Evolutionary conservation across 2,113 vertebrate species (phyloP).

Genomic region (Lampris megalopsis): DNA sequence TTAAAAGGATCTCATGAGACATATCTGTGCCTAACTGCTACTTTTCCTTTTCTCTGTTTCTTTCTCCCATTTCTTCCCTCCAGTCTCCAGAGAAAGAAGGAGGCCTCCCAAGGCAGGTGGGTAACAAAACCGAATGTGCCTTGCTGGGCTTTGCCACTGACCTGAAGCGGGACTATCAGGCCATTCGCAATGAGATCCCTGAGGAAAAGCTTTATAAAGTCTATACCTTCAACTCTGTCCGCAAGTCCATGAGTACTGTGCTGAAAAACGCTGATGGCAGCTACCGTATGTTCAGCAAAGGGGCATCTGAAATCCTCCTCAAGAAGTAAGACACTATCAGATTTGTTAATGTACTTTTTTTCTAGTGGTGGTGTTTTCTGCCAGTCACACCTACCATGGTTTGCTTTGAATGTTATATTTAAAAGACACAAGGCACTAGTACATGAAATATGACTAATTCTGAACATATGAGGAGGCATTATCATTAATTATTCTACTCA

Average conservation of each 20-base stretch:
- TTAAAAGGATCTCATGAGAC: too few relatives aligned
- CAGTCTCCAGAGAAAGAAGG: conserved; percentile 98
- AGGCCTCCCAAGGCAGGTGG: conserved; percentile 95
- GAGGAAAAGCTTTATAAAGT: conserved; percentile 98
- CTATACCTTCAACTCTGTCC: conserved; percentile 98
- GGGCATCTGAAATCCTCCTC: conserved; percentile 97
- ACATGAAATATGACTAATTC: not conserved
- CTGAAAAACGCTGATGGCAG: conserved; percentile 96
- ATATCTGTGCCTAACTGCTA: not conserved
- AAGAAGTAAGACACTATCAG: conserved; percentile 90
- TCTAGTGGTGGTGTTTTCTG: not conserved
- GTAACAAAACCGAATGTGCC: conserved; percentile 99
- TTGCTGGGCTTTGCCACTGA: conserved; percentile 94
- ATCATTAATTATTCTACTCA: conserved; percentile 1
- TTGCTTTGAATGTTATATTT: not conserved
- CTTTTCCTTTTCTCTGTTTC: not conserved
- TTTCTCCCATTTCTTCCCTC: not conserved
- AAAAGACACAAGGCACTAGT: not conserved
- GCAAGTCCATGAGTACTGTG: conserved; percentile 99
- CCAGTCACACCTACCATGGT: not conserved
- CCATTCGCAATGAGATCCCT: conserved; percentile 95
- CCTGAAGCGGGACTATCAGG: conserved; percentile 96
- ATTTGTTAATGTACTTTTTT: not conserved
- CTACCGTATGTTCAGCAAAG: conserved; percentile 99
- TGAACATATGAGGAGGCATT: not conserved